phyloP scores from a whole-genome alignment of 2,113 vertebrate genomes.

The Hoplias malabaricus region DNA sequence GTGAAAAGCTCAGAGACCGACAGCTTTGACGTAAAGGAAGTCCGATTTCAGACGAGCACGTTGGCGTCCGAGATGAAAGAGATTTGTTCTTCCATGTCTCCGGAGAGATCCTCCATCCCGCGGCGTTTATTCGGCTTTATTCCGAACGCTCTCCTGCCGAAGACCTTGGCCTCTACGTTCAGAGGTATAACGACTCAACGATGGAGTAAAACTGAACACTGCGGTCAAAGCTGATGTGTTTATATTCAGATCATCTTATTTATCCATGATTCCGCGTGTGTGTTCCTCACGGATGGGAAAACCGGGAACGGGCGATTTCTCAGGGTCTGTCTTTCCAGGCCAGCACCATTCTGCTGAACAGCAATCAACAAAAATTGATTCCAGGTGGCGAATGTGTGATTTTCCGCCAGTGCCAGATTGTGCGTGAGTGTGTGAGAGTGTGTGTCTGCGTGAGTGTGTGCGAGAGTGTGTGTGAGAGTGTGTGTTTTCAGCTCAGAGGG shows the following conservation, averaged over 20 bases:
- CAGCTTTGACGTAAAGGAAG: slow-evolving; percentile 14
- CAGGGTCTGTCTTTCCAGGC: neutral
- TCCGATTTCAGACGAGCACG: slow-evolving; percentile 3
- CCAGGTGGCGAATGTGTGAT: slow-evolving; percentile 14
- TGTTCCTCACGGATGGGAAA: neutral
- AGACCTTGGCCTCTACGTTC: neutral
- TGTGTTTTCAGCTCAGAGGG: neutral
- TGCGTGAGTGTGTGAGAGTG: neutral
- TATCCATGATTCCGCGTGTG: neutral
- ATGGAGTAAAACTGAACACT: no score
- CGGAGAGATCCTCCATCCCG: slow-evolving; percentile 9
- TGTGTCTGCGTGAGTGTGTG: no score
- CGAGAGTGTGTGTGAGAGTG: neutral
- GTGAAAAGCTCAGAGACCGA: neutral
- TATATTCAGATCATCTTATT: neutral
- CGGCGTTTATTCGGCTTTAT: slow-evolving; percentile 22
- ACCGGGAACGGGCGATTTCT: neutral
- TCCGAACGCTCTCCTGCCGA: slow-evolving; percentile 19
- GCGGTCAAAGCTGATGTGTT: neutral
- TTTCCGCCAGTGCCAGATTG: no score
- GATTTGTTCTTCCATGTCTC: slow-evolving; percentile 24
- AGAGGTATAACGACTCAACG: no score
- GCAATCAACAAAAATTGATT: slow-evolving; percentile 15
- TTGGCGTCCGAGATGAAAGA: slow-evolving; percentile 16
- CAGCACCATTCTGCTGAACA: slow-evolving; percentile 6